Percentiles rank a stretch among this genome's conserved stretches.
phyloP scores from a whole-genome alignment of 2,113 vertebrate species.

The Plecotus auritus region DNA sequence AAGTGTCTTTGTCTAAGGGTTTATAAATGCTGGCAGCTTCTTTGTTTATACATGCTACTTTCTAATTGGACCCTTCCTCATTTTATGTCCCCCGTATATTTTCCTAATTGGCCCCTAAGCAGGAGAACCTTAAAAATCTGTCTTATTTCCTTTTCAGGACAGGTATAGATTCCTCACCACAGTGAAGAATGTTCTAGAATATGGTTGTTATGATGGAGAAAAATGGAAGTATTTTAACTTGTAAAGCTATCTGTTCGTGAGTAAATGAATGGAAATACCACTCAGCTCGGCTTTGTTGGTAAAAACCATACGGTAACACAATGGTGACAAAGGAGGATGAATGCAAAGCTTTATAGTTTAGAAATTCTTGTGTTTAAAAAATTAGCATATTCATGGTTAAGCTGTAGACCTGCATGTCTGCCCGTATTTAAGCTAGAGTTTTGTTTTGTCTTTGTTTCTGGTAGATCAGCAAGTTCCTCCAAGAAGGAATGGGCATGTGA shows the following conservation, averaged over 20 bases:
- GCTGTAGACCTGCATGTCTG: background rate
- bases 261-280: background rate
- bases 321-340: background rate
- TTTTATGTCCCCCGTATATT: too few species aligned
- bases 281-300: background rate
- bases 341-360: background rate
- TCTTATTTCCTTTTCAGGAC: background rate
- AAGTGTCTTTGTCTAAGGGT: too few species aligned
- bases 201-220: background rate
- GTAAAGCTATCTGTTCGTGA: background rate
- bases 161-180: background rate
- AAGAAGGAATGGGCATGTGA: background rate
- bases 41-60: too few species aligned
- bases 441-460: slow-evolving; percentile 11
- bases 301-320: background rate
- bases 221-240: background rate
- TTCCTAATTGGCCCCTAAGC: too few species aligned
- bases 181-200: background rate
- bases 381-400: background rate
- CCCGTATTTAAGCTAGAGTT: background rate
- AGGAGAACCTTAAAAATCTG: background rate
- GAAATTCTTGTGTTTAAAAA: background rate
- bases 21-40: too few species aligned
- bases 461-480: background rate
- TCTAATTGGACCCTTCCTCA: too few species aligned